These are phyloP conservation scores for Apeltes quadracus DNA, from an alignment of 2,113 vertebrate genomes.

Conservation along the genomic window DNA sequence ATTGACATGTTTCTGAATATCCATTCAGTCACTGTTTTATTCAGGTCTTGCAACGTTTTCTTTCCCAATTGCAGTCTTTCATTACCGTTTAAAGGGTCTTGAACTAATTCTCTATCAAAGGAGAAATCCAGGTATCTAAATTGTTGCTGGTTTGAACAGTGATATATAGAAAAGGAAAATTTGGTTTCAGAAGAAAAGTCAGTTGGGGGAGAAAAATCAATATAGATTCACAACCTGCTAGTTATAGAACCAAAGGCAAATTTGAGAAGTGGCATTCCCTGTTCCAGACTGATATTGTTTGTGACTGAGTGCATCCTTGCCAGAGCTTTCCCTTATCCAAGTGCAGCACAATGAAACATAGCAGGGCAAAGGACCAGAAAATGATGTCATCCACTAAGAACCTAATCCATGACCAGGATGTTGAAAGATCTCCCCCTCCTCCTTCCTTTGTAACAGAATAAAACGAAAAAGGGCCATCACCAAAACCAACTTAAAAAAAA, in stretches of 20 bases:
- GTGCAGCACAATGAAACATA: slow-evolving; percentile 59
- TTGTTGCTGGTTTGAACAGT: slow-evolving; percentile 7
- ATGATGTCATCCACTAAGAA: slow-evolving; percentile 66
- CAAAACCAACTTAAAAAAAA: slow-evolving; percentile 32
- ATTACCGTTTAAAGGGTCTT: not conserved
- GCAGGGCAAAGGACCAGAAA: slow-evolving; percentile 49
- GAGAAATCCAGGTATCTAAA: slow-evolving; percentile 31
- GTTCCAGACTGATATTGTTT: slow-evolving; percentile 49
- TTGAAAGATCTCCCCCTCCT: slow-evolving; percentile 43
- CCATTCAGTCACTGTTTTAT: not conserved
- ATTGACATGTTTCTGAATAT: not conserved
- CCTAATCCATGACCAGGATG: slow-evolving; percentile 67
- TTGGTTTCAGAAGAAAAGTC: slow-evolving; percentile 34
- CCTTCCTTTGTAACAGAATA: slow-evolving; percentile 41
- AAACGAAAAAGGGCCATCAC: slow-evolving; percentile 37
- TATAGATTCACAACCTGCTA: slow-evolving; percentile 54
- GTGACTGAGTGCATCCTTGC: slow-evolving; percentile 26
- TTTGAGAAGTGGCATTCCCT: slow-evolving; percentile 47
- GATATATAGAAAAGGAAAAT: slow-evolving; percentile 5
- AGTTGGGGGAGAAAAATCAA: slow-evolving; percentile 27
- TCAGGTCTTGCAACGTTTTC: not conserved
- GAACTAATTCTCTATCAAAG: not conserved
- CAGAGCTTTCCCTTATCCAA: slow-evolving; percentile 35
- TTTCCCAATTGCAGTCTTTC: not conserved
- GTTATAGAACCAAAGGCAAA: slow-evolving; percentile 46